Base-by-base conservation (phyloP, 2,797 vertebrate species). In the Siniperca undulata region DNA sequence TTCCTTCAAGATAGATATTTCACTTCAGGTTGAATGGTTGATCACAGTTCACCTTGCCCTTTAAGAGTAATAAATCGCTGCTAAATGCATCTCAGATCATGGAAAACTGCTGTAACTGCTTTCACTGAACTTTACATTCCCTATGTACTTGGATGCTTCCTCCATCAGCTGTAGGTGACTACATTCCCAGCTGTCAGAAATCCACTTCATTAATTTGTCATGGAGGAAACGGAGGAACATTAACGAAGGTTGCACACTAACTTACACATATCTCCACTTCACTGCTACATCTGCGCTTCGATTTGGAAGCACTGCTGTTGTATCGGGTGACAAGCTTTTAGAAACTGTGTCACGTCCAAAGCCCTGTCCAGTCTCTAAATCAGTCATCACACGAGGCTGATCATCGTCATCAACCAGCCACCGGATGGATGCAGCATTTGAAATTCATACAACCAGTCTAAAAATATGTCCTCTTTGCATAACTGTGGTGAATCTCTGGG, bases 371-470 rank as follows among this genome's bases (percentile, higher is more conserved):
- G 24, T 7, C 67, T 65, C 24, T 53, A n/a, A 59, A 70, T 53
- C 77, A 55, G 62, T 48, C 12, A 5, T 10, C 19, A 76, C 48
- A 55, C 2, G 9, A 44, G 40, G 48, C 65, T 61, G 61, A 71
- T 72, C 44, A 74, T 79, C 46, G 48, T 55, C 79, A 74, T 19
- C 48, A 56, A 46, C 67, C 60, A 34, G 70, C 56, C 40, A 13
- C 77, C 77, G 81, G 81, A 81, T 81, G 71, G 74, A 81, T 19
- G 74, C 56, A n/a, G 42, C 71, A 7, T 79, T 87, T 78, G 62
- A 76, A 81, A 84, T 73, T 78, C 67, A 84, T 69, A 70, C 16
- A 36, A 30, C 34, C 40, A 20, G 24, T 44, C 82, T 79, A 74
- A 76, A 73, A 76, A 76, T 79, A 61, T 7, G 22, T 68, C 64